Conservation (phyloP, 2,113 vertebrate species). For the Muscicapa adusta region DNA sequence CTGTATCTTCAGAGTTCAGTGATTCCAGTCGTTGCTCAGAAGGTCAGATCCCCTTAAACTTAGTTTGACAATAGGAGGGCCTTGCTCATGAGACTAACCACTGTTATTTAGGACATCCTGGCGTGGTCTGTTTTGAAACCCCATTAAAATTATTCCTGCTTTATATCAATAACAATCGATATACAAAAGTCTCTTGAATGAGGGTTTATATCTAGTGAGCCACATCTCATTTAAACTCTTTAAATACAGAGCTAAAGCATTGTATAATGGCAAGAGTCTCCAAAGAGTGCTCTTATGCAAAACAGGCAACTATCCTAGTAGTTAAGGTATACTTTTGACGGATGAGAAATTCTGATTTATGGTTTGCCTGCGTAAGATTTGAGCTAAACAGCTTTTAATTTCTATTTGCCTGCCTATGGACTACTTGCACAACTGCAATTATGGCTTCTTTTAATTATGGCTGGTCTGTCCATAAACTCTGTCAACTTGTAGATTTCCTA, state of each 20-base stretch:
- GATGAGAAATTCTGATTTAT: not conserved
- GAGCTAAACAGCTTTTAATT: not conserved
- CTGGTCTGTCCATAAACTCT: not conserved
- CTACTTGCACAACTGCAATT: not conserved
- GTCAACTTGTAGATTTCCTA: not conserved
- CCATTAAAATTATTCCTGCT: not conserved
- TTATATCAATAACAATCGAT: not conserved
- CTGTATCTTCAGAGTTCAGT: not conserved
- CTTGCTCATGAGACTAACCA: not conserved
- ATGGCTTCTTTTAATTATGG: not conserved
- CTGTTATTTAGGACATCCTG: not conserved
- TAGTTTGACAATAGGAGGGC: not conserved
- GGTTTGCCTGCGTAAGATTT: not conserved
- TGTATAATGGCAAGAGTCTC: not conserved
- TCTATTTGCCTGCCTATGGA: not conserved
- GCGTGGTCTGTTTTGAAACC: not conserved
- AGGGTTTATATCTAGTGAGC: not conserved
- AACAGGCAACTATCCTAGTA: not conserved
- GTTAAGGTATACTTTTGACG: not conserved
- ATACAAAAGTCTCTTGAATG: not conserved
- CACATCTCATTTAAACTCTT: not conserved
- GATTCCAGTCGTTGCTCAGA: rapidly evolving
- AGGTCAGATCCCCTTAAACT: not conserved
- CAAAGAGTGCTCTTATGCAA: not conserved
- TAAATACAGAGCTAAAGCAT: not conserved